Evolutionary conservation across 2,113 vertebrate species (phyloP).

Genomic region (Colistium nudipinnis): DNA sequence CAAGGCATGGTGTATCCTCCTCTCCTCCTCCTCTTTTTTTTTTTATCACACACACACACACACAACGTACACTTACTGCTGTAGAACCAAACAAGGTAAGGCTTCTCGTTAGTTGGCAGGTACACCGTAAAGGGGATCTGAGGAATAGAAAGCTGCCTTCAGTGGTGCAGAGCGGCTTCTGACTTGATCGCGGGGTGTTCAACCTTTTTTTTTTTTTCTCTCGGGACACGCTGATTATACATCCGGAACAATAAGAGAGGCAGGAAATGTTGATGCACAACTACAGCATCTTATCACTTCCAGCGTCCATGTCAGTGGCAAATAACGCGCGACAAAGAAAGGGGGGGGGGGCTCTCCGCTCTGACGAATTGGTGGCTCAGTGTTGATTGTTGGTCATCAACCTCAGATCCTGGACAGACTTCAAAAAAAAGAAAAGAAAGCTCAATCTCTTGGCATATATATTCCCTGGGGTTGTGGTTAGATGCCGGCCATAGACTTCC

Average conservation of each 20-base stretch:
- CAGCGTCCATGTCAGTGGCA: constrained; percentile 32
- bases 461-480: constrained; percentile 57
- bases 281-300: constrained; percentile 44
- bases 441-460: constrained; percentile 49
- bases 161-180: constrained; percentile 68
- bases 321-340: constrained; percentile 16
- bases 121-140: constrained; percentile 42
- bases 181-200: constrained; percentile 16
- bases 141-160: constrained; percentile 86
- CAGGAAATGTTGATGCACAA: constrained; percentile 47
- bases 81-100: constrained; percentile 55
- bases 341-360: constrained; percentile 12
- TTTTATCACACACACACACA: too few species aligned
- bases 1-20: constrained; percentile 55
- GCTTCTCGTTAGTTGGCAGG: constrained; percentile 57
- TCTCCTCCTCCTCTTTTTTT: too few species aligned
- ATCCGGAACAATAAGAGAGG: constrained; percentile 44
- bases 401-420: constrained; percentile 25
- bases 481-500: constrained; percentile 23
- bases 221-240: constrained; percentile 23
- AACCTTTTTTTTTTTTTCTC: not conserved
- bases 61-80: constrained; percentile 37
- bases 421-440: constrained; percentile 2
- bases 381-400: constrained; percentile 44
- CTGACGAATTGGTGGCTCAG: constrained; percentile 53